These are phyloP conservation scores for Brachionus manjavacas DNA, from an alignment of 1,140 invertebrate genomes.

Conservation along the genomic window DNA sequence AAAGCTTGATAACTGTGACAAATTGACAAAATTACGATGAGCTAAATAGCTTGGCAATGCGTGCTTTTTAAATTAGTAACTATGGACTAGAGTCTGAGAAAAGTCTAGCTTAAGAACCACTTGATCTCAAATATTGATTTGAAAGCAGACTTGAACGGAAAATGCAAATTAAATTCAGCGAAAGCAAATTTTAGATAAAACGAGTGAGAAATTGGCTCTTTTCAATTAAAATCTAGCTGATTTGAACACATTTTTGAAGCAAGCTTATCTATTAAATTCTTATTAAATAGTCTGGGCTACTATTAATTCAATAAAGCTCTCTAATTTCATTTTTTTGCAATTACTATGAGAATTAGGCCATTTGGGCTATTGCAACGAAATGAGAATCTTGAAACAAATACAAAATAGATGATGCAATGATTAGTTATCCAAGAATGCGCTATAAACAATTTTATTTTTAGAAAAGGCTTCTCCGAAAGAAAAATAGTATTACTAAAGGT, in stretches of 20 bases:
- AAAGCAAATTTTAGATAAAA: neutral
- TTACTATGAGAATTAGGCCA: neutral
- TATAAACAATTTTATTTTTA: constrained; percentile 8
- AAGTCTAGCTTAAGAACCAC: neutral
- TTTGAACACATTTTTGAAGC: neutral
- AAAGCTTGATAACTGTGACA: neutral
- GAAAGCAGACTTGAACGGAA: neutral
- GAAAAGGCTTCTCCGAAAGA: neutral
- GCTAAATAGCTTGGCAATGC: neutral
- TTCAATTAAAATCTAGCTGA: constrained; percentile 3
- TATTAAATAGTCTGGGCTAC: neutral
- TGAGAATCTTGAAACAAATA: neutral
- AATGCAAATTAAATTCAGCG: neutral
- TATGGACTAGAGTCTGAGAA: neutral
- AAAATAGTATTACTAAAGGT: neutral
- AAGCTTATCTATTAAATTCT: constrained; percentile 5
- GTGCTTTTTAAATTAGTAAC: neutral
- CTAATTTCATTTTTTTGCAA: neutral
- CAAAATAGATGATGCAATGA: neutral
- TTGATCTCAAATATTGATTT: neutral
- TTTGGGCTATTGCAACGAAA: neutral
- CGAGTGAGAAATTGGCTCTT: neutral
- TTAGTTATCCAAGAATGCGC: constrained; percentile 1
- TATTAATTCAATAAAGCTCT: neutral
- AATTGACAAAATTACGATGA: neutral